Evolutionary conservation across 2,888 invertebrate species (phyloP), one percentile per base, ranked within the genome.

Genomic region (Brachyptera putata): DNA sequence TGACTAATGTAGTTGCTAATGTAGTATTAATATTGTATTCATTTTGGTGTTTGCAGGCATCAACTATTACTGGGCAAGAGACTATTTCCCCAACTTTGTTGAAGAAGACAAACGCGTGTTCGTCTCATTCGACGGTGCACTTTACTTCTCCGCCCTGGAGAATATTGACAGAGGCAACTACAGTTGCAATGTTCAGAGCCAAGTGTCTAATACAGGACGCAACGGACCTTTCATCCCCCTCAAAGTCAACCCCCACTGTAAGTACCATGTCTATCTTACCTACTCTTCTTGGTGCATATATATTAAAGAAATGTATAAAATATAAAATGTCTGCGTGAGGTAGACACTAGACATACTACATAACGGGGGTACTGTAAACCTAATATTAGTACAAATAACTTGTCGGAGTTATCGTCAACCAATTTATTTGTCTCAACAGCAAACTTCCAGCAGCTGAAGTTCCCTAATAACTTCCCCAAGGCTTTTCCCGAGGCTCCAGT

Each of bases 391-490:
- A n/a, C n/a, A n/a, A n/a, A n/a, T n/a, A n/a, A n/a, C n/a, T n/a
- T n/a, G n/a, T n/a, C n/a, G n/a, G n/a, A n/a, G n/a, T n/a, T n/a
- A n/a, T n/a, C n/a, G n/a, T n/a, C n/a, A n/a, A n/a, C n/a, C n/a
- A n/a, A n/a, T n/a, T n/a, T n/a, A n/a, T n/a, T 63, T 66, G 66
- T 57, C 64, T 68, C 73, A 73, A 58, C 70, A 84, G 84, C 93
- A 41, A 91, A 91, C 73, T 92, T 89, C 70, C 94, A 95, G 70
- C 90, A 92, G 64, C 77, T 97, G 39, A 89, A 92, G 70, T 95
- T 97, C 70, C 89, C 95, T 0, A 94, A 93, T 72, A 92, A 91
- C 69, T 98, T 98, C 69, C 97, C 97, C 0, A 95, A 95, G 78
- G 86, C 91, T 1, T 97, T 95, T 71, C 97, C 97, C 0, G 93